These are phyloP conservation scores for Garra rufa DNA, from an alignment of 2,113 vertebrate genomes.

Conservation along the genomic window DNA sequence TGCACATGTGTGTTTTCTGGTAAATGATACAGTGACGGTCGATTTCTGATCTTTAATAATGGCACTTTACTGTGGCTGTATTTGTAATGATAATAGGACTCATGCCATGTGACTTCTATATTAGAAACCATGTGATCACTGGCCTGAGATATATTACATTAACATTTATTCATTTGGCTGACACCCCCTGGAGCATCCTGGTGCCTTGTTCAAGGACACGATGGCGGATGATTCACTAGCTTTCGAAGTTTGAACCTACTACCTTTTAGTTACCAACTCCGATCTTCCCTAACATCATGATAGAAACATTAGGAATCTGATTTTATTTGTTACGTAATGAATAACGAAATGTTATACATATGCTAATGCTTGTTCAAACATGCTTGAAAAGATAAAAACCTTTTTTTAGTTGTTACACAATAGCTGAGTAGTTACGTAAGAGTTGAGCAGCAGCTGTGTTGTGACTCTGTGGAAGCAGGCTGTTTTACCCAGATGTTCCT, in stretches of 20 bases:
- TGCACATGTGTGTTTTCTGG: background rate
- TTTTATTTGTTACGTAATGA: background rate
- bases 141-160: constrained; percentile 18
- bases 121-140: constrained; percentile 19
- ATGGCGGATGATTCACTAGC: background rate
- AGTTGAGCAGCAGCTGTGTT: constrained; percentile 33
- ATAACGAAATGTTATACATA: background rate
- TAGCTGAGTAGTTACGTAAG: constrained; percentile 28
- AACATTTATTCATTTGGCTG: constrained; percentile 24
- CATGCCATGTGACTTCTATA: constrained; percentile 14
- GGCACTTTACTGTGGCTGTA: background rate
- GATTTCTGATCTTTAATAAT: background rate
- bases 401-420: constrained; percentile 13
- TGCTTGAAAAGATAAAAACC: background rate
- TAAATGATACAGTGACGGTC: background rate
- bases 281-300: background rate
- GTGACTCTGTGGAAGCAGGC: constrained; percentile 27
- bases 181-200: background rate
- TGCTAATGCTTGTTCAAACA: background rate
- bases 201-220: background rate
- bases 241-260: background rate
- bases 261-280: background rate
- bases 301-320: background rate
- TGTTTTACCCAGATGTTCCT: constrained; percentile 50
- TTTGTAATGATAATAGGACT: constrained; percentile 14